phyloP scores from a whole-genome alignment of 2,113 vertebrate genomes.

The Coptodon rendalli region DNA sequence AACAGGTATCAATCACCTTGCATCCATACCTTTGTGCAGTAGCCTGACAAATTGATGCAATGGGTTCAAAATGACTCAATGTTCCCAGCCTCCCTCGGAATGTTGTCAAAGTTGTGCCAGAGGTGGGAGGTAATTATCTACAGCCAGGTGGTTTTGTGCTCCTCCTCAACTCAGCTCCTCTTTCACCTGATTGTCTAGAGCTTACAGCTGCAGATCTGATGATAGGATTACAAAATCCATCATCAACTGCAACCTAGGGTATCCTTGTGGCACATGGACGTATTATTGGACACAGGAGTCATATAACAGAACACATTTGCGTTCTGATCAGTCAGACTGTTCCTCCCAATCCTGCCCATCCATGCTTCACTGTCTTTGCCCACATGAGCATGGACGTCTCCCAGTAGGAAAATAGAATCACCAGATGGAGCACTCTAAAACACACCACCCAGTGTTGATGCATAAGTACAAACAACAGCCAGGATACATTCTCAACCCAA shows the following conservation, averaged over 20 bases:
- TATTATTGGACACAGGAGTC: background rate
- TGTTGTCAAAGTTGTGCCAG: background rate
- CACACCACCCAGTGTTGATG: background rate
- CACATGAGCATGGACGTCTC: background rate
- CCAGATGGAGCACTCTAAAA: background rate
- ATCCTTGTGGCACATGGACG: background rate
- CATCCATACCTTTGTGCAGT: background rate
- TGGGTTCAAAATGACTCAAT: background rate
- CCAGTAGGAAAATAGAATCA: background rate
- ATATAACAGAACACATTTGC: background rate
- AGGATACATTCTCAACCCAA: background rate
- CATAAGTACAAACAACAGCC: background rate
- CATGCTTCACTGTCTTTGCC: background rate
- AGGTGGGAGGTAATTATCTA: background rate
- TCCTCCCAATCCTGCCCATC: background rate
- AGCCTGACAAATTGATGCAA: background rate
- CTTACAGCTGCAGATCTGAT: background rate
- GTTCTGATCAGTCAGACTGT: background rate
- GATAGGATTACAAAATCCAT: background rate
- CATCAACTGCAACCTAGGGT: background rate
- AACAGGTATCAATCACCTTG: background rate
- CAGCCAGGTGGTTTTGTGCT: background rate
- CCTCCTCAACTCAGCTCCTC: background rate
- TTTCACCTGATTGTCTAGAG: background rate
- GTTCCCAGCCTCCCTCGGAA: background rate